Percentiles rank a stretch among this genome's conserved stretches.
Conservation (phyloP, 2,797 vertebrate genomes). For the Myoxocephalus aenaeus region DNA sequence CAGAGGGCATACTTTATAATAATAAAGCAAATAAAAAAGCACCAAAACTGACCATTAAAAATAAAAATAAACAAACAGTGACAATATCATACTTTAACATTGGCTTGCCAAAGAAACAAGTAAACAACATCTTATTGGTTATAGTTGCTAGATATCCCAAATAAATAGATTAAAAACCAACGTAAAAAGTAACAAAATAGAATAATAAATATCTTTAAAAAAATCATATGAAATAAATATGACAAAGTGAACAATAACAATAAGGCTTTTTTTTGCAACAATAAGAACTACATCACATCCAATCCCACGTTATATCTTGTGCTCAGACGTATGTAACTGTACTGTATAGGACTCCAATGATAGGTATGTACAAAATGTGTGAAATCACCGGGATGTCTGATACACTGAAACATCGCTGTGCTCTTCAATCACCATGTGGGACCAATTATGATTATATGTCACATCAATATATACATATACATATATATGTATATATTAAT, state of each 20-base stretch:
- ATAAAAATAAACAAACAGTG: constrained; percentile 77
- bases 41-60: constrained; percentile 78
- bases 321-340: constrained; percentile 79
- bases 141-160: constrained; percentile 82
- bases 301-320: constrained; percentile 80
- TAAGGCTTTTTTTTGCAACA: constrained; percentile 85
- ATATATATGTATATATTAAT: constrained; percentile 39
- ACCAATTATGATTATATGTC: constrained; percentile 63
- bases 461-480: constrained; percentile 45
- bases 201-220: constrained; percentile 81
- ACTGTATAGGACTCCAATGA: constrained; percentile 75
- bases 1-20: constrained; percentile 76
- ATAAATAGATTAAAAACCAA: constrained; percentile 78
- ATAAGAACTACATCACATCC: constrained; percentile 81
- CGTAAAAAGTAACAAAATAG: constrained; percentile 83
- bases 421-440: constrained; percentile 69
- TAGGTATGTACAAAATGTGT: constrained; percentile 81
- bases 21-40: constrained; percentile 81
- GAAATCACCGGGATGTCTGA: constrained; percentile 53
- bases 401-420: constrained; percentile 64
- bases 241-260: constrained; percentile 83
- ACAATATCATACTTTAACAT: constrained; percentile 80
- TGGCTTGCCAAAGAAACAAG: constrained; percentile 82
- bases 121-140: constrained; percentile 82
- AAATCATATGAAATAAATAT: constrained; percentile 82